Base-by-base conservation (phyloP, 2,113 vertebrate species). In the Mustela nigripes region DNA sequence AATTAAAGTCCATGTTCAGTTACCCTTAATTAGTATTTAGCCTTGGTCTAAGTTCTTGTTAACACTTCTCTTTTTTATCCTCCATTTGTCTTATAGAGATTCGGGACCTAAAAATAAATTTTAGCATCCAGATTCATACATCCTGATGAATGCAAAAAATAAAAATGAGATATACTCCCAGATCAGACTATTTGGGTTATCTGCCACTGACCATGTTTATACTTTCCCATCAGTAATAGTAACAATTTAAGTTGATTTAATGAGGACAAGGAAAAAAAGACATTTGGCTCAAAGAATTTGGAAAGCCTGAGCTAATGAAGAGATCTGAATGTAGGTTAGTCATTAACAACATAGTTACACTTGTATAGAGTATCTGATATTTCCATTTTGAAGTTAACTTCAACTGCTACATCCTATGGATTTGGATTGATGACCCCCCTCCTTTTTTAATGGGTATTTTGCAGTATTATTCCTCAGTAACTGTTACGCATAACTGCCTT, bases 21-120 rank as follows among this genome's bases (percentile, higher is more conserved):
- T 94, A 56, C 45, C 10, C 36, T 91, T 50, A 94, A 87, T 90
- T 42, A 63, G 42, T 71, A 65, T 78, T 96, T 93, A 86, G 73
- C 21, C 10, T 79, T 93, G 9, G 36, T 78, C n/a, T 31, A 87
- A 36, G 81, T 87, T 89, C 56, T 92, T 78, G 7, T 96, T 58
- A 50, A 26, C 80, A 33, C 8, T 83, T 1, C 28, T 58, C 22
- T 16, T 67, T 28, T 87, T 28, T 87, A 53, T 3, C 16, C 11
- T 91, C 62, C 15, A 5, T 92, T 58, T 78, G 11, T 60, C 87
- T 84, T 91, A 1, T 33, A 87, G 53, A 33, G 42, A 84, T 88
- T 95, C 21, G 74, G 7, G 18, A 28, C 33, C 39, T 84, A 24
- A 48, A 60, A 67, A 16, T 92, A 84, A 53, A 71, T 82, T 82